Base-by-base conservation (phyloP, 1,140 invertebrate genomes). In the Bombus superbus region DNA sequence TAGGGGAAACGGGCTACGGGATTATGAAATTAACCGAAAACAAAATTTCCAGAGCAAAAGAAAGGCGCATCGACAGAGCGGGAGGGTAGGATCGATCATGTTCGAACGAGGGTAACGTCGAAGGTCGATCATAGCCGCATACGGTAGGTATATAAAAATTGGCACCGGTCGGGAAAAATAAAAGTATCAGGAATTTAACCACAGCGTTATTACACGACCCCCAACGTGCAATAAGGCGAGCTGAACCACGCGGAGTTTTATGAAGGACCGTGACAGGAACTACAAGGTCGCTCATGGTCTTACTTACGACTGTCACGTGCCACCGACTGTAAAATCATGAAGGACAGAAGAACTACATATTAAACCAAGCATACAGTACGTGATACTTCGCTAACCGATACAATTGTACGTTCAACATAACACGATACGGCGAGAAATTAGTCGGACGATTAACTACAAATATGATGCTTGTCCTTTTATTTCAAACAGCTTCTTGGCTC, bases 231-330 rank as follows among this genome's bases (percentile, higher is more conserved):
- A 79, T 68, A 74, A 83, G 47, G 22, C 73, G 13, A 64, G 13
- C 57, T 76, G 71, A 59, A 80, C 40, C 6, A 64, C 62, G 40
- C 66, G 57, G 5, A 53, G 35, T 80, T 86, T 81, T 83, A 64
- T 73, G 64, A 74, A 81, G 80, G 66, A 89, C 78, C 84, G 76
- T 82, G 85, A 86, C 87, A 89, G 66, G 80, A 86, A 89, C 76
- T 89, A 68, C 80, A 88, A 89, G 87, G 72, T 81, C 78, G 79
- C 44, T 57, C 83, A 81, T 53, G 75, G 87, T 72, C 62, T 85
- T 59, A 79, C 78, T 85, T 59, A 79, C 78, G 57, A 88, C 74
- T 86, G 87, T 89, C 87, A 74, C 84, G 84, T 85, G 83, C 87
- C 83, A 62, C 68, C 47, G 53, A 83, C 44, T 75, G 72, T 81